Evolutionary conservation across 2,888 invertebrate genomes (phyloP).

Genomic region (Dynastes tityus): DNA sequence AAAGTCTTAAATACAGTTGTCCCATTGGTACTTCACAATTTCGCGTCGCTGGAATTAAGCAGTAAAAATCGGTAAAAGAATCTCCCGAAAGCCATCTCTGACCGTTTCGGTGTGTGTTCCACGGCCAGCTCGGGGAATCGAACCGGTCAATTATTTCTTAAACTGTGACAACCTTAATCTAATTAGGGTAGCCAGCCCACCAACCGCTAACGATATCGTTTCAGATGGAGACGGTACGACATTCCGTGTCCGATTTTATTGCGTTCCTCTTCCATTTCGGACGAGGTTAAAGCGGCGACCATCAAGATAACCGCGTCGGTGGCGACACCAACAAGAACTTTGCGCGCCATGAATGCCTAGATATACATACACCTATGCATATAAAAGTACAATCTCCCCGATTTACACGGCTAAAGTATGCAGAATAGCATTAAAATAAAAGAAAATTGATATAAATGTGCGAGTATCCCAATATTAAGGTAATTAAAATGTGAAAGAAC

Average conservation of each 20-base stretch:
- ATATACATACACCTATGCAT: too few species aligned
- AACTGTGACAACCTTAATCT: conserved; percentile 69
- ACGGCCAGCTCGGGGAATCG: conserved; percentile 30
- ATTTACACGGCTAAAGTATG: neutral
- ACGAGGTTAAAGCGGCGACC: conserved; percentile 11
- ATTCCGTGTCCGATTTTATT: conserved; percentile 47
- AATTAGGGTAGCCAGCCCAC: conserved; percentile 65
- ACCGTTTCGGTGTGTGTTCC: conserved; percentile 41
- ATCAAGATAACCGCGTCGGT: conserved; percentile 42
- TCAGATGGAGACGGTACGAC: conserved; percentile 42
- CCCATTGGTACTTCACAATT: too few species aligned
- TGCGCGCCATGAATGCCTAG: neutral
- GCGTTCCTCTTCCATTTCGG: conserved; percentile 39
- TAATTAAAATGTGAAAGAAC: too few species aligned
- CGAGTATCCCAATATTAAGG: too few species aligned
- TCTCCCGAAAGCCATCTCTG: conserved; percentile 31
- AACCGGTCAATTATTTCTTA: conserved; percentile 68
- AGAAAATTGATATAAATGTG: too few species aligned
- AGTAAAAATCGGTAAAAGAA: conserved; percentile 16
- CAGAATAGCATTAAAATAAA: neutral
- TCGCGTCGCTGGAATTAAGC: neutral
- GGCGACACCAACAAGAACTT: conserved; percentile 24
- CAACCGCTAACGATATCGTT: conserved; percentile 63
- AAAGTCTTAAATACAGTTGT: too few species aligned
- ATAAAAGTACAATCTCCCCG: neutral